Conservation (phyloP, 2,888 invertebrate genomes). For the Frankliniella intonsa region DNA sequence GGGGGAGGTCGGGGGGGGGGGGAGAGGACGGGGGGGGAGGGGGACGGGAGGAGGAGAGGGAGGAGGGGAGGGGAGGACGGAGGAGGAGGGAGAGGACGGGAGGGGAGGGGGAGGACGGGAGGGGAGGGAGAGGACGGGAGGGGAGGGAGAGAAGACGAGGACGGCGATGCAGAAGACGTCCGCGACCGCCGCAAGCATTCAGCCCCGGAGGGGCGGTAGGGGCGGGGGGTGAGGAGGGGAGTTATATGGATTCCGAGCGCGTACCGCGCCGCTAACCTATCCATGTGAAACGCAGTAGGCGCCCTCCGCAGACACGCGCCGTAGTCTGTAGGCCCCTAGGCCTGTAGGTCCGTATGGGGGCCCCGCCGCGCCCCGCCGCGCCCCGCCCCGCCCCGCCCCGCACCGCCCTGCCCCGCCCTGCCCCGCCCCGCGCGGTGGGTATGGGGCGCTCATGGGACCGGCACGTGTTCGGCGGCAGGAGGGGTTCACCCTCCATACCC, state of each 20-base stretch:
- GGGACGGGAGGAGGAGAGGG: too few species aligned
- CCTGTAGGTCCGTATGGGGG: background rate
- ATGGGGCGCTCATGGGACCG: too few species aligned
- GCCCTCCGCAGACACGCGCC: background rate
- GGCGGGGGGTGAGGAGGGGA: background rate
- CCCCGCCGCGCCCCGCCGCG: background rate
- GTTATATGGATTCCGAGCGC: background rate
- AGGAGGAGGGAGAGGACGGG: too few species aligned
- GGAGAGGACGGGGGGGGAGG: background rate
- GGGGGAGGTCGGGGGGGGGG: background rate
- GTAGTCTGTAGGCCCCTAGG: background rate
- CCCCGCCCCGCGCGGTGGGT: background rate
- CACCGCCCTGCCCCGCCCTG: background rate
- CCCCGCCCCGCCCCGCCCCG: too few species aligned
- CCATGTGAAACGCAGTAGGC: conserved; percentile 14
- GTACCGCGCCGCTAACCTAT: conserved; percentile 8
- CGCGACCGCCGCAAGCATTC: background rate
- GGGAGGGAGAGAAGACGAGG: too few species aligned
- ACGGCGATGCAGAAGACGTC: too few species aligned
- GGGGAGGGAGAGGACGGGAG: too few species aligned
- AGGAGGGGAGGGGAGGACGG: too few species aligned
- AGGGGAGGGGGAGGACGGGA: too few species aligned
- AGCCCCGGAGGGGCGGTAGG: too few species aligned
- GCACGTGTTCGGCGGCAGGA: too few species aligned
- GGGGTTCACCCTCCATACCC: too few species aligned